These are phyloP conservation scores for Conomelus anceps DNA, from an alignment of 2,888 invertebrate genomes.

Conservation along the genomic window DNA sequence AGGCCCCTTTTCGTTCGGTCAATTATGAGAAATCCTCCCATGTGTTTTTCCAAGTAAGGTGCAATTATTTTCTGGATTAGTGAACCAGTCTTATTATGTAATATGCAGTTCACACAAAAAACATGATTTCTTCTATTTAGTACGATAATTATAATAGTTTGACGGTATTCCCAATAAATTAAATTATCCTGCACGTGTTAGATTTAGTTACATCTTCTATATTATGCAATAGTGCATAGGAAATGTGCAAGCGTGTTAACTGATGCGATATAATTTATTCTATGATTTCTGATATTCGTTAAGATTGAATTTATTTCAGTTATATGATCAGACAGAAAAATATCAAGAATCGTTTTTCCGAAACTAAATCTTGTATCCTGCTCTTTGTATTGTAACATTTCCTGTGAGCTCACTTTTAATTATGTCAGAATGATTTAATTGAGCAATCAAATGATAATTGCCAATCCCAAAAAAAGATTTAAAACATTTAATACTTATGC, in stretches of 20 bases:
- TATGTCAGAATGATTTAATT: background rate
- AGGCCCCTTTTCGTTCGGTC: too few species aligned
- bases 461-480: too few species aligned
- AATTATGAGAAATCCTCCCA: too few species aligned
- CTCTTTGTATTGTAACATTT: background rate
- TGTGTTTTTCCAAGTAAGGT: background rate
- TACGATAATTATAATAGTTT: background rate
- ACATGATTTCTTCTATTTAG: too few species aligned
- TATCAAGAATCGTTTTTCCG: background rate
- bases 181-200: background rate
- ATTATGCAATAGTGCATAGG: background rate
- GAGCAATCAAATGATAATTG: background rate
- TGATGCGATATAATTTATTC: background rate
- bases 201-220: background rate
- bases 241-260: background rate
- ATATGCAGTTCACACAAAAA: background rate
- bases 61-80: constrained; percentile 1
- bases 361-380: background rate
- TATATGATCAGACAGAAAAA: background rate
- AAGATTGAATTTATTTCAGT: background rate
- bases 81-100: background rate
- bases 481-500: too few species aligned
- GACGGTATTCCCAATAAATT: background rate
- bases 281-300: background rate
- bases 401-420: background rate